Conservation (phyloP, 1,140 invertebrate genomes). For the Formica selysi region DNA sequence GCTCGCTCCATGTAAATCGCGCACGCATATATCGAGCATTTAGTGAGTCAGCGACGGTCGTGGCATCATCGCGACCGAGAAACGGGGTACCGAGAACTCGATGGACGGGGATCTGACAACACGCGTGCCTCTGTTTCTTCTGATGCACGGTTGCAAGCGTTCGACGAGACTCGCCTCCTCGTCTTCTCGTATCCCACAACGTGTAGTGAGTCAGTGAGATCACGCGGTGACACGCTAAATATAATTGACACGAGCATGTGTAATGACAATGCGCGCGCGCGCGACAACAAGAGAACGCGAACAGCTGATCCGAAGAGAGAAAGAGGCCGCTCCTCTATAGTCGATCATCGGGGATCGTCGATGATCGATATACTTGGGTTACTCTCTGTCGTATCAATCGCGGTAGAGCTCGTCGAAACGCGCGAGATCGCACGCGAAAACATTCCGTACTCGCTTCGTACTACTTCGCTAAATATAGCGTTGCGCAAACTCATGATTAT, state of each 20-base stretch:
- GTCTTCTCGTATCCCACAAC: constrained; percentile 35
- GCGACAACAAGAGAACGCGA: neutral
- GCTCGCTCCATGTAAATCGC: constrained; percentile 29
- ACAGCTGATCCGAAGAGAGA: neutral
- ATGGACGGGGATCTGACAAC: constrained; percentile 34
- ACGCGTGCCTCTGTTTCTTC: constrained; percentile 59
- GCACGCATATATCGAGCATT: constrained; percentile 68
- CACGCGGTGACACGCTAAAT: constrained; percentile 71
- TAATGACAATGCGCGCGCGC: constrained; percentile 38
- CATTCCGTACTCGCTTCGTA: constrained; percentile 10
- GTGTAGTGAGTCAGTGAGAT: constrained; percentile 71
- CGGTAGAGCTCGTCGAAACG: neutral
- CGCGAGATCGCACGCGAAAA: constrained; percentile 30
- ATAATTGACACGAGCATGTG: constrained; percentile 72
- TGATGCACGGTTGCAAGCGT: neutral
- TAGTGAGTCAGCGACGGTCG: constrained; percentile 73
- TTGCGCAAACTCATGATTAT: constrained; percentile 45
- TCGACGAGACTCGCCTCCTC: constrained; percentile 25
- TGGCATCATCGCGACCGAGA: constrained; percentile 59
- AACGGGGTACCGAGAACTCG: constrained; percentile 53
- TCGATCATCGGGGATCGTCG: constrained; percentile 1
- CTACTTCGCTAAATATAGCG: constrained; percentile 53
- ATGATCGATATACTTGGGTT: constrained; percentile 33
- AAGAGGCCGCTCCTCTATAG: neutral
- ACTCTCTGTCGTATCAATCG: neutral